Evolutionary conservation across 2,797 vertebrate genomes (phyloP).

Genomic region (Pangasius mekongensis): DNA sequence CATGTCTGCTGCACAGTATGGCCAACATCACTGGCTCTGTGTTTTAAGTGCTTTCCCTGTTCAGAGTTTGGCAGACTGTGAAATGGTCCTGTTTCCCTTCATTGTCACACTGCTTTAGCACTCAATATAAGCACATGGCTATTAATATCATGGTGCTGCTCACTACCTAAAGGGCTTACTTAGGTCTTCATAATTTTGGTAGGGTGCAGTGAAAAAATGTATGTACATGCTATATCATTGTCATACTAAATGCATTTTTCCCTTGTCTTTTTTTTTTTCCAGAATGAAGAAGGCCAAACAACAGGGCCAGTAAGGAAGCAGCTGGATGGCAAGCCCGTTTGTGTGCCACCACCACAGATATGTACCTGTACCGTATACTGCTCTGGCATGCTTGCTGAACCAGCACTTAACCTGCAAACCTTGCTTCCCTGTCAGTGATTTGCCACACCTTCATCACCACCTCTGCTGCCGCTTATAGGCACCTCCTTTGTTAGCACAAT

Average conservation of each 20-base stretch:
- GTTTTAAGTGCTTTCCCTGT: slow-evolving; percentile 43
- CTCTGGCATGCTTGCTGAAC: slow-evolving; percentile 70
- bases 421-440: slow-evolving; percentile 62
- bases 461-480: slow-evolving; percentile 47
- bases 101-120: slow-evolving; percentile 23
- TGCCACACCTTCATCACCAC: slow-evolving; percentile 54
- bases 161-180: slow-evolving; percentile 26
- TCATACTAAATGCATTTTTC: slow-evolving; percentile 34
- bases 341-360: slow-evolving; percentile 62
- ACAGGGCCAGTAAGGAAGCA: slow-evolving; percentile 59
- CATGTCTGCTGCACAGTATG: slow-evolving; percentile 27
- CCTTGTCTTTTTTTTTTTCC: slow-evolving; percentile 35
- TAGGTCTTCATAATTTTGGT: slow-evolving; percentile 8
- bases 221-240: not conserved
- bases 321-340: slow-evolving; percentile 56
- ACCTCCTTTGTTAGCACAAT: slow-evolving; percentile 59
- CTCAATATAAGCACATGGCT: slow-evolving; percentile 42
- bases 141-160: slow-evolving; percentile 51
- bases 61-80: slow-evolving; percentile 34
- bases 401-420: slow-evolving; percentile 77
- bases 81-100: slow-evolving; percentile 42
- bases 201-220: not conserved
- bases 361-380: slow-evolving; percentile 66
- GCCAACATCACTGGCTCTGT: slow-evolving; percentile 40
- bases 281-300: slow-evolving; percentile 77